Evolutionary conservation across 2,888 invertebrate species (phyloP).

Genomic region (Bursaphelenchus okinawaensis): DNA sequence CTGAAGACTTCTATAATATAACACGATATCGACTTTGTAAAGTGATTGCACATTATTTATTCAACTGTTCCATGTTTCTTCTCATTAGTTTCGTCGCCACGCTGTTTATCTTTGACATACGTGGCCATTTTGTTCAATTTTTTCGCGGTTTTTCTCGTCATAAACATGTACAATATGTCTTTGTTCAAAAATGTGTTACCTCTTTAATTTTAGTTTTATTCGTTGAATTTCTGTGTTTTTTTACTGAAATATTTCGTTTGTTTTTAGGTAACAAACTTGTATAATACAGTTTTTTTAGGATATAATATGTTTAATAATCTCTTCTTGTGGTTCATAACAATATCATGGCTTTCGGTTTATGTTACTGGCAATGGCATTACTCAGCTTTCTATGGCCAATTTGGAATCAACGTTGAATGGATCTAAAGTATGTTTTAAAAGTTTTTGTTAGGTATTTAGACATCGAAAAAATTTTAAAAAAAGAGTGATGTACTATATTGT

Average conservation of each 20-base stretch:
- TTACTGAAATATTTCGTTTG: too few species aligned
- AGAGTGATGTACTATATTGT: too few species aligned
- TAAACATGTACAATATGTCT: not conserved
- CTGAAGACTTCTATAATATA: too few species aligned
- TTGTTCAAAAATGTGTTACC: too few species aligned
- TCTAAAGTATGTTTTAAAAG: too few species aligned
- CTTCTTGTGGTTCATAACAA: not conserved
- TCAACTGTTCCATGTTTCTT: not conserved
- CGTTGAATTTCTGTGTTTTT: too few species aligned
- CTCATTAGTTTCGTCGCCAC: not conserved
- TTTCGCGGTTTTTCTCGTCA: not conserved
- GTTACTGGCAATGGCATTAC: slow-evolving; percentile 14
- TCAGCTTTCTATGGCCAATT: slow-evolving; percentile 43
- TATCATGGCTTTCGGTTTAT: not conserved
- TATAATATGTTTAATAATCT: not conserved
- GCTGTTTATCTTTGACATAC: not conserved
- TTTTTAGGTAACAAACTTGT: not conserved
- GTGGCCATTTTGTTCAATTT: not conserved
- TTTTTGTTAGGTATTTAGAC: too few species aligned
- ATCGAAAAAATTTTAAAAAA: too few species aligned
- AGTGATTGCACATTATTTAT: not conserved
- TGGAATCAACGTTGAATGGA: slow-evolving; percentile 45
- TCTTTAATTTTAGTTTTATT: too few species aligned
- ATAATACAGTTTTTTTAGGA: not conserved
- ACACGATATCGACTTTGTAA: too few species aligned